These are phyloP conservation scores for Phalacrocorax brasilianus DNA, from an alignment of 2,113 vertebrate genomes.

Conservation along the genomic window DNA sequence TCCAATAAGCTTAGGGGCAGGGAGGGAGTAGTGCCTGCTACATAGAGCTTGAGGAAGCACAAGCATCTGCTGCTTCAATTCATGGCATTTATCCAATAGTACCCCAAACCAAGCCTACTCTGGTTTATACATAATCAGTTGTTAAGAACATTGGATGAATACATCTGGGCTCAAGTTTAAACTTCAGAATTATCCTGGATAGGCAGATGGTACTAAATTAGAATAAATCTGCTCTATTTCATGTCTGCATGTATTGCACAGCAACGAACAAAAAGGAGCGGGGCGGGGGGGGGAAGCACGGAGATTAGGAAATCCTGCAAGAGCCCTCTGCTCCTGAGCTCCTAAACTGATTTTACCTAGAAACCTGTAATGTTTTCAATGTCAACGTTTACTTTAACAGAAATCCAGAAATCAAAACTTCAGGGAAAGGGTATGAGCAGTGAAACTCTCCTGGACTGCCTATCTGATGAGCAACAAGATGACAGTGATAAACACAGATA, in stretches of 20 bases:
- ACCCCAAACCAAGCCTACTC: background rate
- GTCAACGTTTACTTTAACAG: background rate
- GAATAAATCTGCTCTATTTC: background rate
- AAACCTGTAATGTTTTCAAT: background rate
- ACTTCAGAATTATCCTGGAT: background rate
- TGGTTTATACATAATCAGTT: background rate
- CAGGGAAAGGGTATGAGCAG: background rate
- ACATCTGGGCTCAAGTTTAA: conserved; percentile 21
- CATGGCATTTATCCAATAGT: background rate
- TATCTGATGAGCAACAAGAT: background rate
- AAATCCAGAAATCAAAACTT: background rate
- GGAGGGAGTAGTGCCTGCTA: background rate
- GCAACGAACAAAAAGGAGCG: background rate
- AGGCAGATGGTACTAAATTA: conserved; percentile 27
- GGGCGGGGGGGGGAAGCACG: no score
- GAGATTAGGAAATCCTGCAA: background rate
- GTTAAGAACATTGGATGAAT: background rate
- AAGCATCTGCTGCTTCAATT: background rate
- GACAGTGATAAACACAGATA: background rate
- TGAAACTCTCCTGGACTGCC: background rate
- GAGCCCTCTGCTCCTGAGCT: background rate
- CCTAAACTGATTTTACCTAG: background rate
- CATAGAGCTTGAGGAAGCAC: background rate
- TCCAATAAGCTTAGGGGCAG: background rate
- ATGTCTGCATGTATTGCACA: background rate